Evolutionary conservation across 2,113 vertebrate species (phyloP).

Genomic region (Pagrus major): DNA sequence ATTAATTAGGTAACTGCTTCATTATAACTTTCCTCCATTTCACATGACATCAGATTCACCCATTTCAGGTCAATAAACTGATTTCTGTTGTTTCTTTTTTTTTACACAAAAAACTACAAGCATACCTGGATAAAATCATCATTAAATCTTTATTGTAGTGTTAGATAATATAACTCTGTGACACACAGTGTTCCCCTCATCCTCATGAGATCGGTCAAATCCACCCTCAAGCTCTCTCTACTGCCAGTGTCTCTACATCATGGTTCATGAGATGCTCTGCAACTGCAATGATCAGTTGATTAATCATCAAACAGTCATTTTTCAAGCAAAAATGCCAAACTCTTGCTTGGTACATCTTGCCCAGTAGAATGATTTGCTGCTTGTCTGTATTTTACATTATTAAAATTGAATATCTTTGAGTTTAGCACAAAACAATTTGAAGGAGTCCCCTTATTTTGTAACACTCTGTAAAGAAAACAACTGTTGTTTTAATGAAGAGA

Average conservation of each 20-base stretch:
- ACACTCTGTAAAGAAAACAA: not conserved
- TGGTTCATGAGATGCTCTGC: not conserved
- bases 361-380: not conserved
- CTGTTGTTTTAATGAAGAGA: not conserved
- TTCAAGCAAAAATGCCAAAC: not conserved
- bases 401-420: not conserved
- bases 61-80: not conserved
- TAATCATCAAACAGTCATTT: not conserved
- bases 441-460: not conserved
- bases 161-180: conserved; percentile 19
- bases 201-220: not conserved
- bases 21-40: not conserved
- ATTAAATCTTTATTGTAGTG: conserved; percentile 48
- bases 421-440: not conserved
- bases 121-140: not conserved
- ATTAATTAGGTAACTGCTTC: not conserved
- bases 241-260: not conserved
- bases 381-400: not conserved
- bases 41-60: not conserved
- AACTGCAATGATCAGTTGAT: not conserved
- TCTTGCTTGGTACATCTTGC: not conserved
- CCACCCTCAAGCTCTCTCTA: not conserved
- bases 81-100: not conserved
- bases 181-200: not conserved
- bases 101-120: conserved; percentile 33